Base-by-base conservation (phyloP, 2,113 vertebrate genomes). In the Passer domesticus region DNA sequence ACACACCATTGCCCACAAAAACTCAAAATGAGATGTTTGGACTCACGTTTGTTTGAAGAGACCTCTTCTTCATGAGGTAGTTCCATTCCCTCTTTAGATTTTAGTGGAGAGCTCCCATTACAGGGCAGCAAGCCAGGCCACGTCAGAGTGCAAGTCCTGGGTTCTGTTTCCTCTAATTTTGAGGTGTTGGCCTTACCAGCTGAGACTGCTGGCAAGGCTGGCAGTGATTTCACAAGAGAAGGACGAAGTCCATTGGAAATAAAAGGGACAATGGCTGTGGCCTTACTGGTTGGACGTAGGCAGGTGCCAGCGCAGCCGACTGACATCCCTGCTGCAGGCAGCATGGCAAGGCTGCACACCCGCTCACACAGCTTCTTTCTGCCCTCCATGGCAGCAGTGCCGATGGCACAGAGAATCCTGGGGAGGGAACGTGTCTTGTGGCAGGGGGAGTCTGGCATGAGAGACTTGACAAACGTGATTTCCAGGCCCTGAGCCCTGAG, bases 11-110 rank as follows among this genome's bases (percentile, higher is more conserved):
- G 33, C 46, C 63, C 53, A 69, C 18, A 86, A 46, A n/a, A 50
- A 14, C 14, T 14, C 0, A 0, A 60, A 68, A 59, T 43, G n/a
- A 82, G 23, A 30, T 1, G 1, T 52, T 77, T 52, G 37, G 39
- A 41, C 43, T 81, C n/a, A 27, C 1, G 19, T 19, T 60, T 0
- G 3, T 47, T 56, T 44, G 30, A 64, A 69, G n/a, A 66, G 17
- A 53, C 4, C 9, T 62, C 37, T 43, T 78, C 18, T 16, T 31
- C 20, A 31, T 18, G 30, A 49, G 33, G 35, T 15, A 53, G 17
- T 0, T 43, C 56, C 39, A 44, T 12, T 39, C 21, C 2, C 28
- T 75, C 5, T 1, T 35, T 37, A 30, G 35, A 7, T 90, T 64
- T 79, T 23, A 73, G 35, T 37, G 59, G 37, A 79, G 33, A 55